phyloP scores from a whole-genome alignment of 1,140 invertebrate species.

The Bombus polaris region DNA sequence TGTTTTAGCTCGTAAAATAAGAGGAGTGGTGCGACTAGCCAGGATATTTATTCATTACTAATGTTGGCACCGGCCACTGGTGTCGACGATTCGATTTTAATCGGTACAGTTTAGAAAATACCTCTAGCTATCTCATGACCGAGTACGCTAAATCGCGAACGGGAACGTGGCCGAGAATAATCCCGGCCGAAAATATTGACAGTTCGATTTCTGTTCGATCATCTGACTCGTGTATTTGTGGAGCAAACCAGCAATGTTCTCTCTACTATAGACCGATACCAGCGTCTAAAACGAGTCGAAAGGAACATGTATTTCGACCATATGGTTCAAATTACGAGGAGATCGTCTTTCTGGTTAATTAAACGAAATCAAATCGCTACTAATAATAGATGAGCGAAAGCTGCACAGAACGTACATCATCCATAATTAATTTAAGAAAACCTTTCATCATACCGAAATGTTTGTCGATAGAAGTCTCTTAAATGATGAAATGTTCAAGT shows the following conservation, averaged over 20 bases:
- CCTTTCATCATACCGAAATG: no score
- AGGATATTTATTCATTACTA: conserved; percentile 44
- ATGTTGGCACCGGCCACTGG: conserved; percentile 47
- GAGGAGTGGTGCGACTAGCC: neutral
- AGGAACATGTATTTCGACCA: neutral
- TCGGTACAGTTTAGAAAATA: conserved; percentile 50
- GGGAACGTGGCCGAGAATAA: neutral
- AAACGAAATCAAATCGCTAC: neutral
- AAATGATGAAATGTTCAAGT: neutral
- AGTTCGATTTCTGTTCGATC: conserved; percentile 6
- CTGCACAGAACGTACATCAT: no score
- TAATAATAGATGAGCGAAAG: neutral
- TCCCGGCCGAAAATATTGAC: conserved; percentile 23
- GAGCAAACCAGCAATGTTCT: neutral
- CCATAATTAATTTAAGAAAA: no score
- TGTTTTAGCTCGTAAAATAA: conserved; percentile 23
- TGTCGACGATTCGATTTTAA: conserved; percentile 34
- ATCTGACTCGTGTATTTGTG: neutral
- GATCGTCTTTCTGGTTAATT: neutral
- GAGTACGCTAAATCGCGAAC: conserved; percentile 9
- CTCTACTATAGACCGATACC: neutral
- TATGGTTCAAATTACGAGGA: neutral
- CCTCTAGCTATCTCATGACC: neutral
- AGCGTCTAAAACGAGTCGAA: neutral
- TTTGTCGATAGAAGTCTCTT: no score